These are phyloP conservation scores for Ooceraea biroi DNA, from an alignment of 1,140 invertebrate species.

Conservation along the genomic window DNA sequence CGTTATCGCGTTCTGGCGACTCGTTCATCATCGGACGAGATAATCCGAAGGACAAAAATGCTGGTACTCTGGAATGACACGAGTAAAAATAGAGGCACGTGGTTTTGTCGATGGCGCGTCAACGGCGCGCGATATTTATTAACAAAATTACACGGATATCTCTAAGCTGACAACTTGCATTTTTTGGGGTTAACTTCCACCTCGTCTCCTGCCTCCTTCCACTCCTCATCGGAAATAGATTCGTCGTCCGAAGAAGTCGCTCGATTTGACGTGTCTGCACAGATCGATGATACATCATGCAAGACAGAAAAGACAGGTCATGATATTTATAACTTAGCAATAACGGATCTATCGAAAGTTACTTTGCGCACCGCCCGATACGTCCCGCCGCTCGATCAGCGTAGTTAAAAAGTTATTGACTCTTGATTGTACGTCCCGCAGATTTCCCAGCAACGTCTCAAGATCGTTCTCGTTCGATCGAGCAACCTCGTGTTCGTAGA, in stretches of 20 bases:
- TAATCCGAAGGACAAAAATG: slow-evolving; percentile 26
- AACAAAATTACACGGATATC: background rate
- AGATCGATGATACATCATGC: slow-evolving; percentile 62
- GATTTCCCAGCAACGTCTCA: slow-evolving; percentile 65
- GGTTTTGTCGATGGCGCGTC: background rate
- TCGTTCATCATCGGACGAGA: background rate
- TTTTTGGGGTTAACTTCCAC: slow-evolving; percentile 75
- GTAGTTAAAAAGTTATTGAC: slow-evolving; percentile 76
- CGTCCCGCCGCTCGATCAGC: slow-evolving; percentile 28
- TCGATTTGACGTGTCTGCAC: slow-evolving; percentile 44
- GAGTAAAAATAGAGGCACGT: slow-evolving; percentile 11
- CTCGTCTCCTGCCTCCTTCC: background rate
- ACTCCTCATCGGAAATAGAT: slow-evolving; percentile 48
- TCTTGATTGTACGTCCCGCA: slow-evolving; percentile 74
- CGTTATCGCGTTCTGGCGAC: slow-evolving; percentile 12
- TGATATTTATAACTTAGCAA: background rate
- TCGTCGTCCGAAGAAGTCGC: slow-evolving; percentile 59
- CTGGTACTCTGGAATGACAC: background rate
- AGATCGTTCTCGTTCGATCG: slow-evolving; percentile 64
- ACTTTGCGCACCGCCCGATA: slow-evolving; percentile 23
- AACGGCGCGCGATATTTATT: slow-evolving; percentile 10
- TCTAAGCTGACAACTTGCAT: slow-evolving; percentile 72
- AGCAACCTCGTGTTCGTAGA: slow-evolving; percentile 66
- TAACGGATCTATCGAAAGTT: background rate
- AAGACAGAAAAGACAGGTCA: background rate